Evolutionary conservation across 2,113 vertebrate species (phyloP).

Genomic region (Heliornis fulica): DNA sequence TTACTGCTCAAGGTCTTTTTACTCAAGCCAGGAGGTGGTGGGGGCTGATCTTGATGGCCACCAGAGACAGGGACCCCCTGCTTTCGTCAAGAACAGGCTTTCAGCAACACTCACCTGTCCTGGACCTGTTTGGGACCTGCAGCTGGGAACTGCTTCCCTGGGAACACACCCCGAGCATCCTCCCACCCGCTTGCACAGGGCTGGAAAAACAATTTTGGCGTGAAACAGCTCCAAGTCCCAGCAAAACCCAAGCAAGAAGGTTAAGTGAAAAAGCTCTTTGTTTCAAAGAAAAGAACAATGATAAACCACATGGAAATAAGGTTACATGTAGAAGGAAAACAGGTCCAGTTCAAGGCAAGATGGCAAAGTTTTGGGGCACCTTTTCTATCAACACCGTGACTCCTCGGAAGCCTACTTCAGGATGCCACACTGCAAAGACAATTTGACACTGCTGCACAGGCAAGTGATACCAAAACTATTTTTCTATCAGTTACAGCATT

Average conservation of each 20-base stretch:
- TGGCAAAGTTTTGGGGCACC: background rate
- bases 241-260: background rate
- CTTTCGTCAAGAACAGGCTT: background rate
- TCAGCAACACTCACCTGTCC: background rate
- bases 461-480: accelerated
- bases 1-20: accelerated
- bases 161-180: background rate
- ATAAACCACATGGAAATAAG: background rate
- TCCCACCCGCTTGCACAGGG: background rate
- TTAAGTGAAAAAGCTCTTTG: background rate
- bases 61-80: background rate
- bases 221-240: background rate
- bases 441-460: background rate
- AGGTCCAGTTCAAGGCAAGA: background rate
- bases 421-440: accelerated
- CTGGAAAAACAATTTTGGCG: background rate
- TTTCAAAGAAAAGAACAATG: background rate
- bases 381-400: accelerated
- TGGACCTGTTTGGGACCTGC: background rate
- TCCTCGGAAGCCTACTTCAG: background rate
- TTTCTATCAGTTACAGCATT: accelerated
- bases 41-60: accelerated
- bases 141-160: background rate
- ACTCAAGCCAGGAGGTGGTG: background rate
- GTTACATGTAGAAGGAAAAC: background rate